Evolutionary conservation across 2,797 vertebrate genomes (phyloP), one percentile per base, ranked within the genome.

Genomic region (Cynopterus sphinx): DNA sequence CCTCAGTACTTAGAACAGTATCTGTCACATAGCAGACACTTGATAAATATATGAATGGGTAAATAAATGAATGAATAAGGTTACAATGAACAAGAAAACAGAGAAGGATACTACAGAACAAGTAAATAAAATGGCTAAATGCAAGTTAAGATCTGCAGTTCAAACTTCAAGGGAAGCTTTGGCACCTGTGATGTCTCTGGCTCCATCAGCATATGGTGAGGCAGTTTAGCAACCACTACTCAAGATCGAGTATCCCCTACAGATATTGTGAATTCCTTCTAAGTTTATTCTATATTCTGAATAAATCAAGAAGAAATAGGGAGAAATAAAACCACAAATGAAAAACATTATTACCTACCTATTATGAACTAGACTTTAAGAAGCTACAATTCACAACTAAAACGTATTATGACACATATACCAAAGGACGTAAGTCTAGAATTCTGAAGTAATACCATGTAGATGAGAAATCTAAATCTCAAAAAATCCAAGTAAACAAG

Each of bases 391-490:
- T 24, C 49, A 46, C 65, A 94, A 85, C 26, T 67, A n/a, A 89
- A 96, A 86, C 10, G 61, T 78, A 75, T 21, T 71, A 49, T 17
- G 26, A 89, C 22, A 12, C 19, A 70, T 68, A 90, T 28, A 79
- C 22, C 51, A 96, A 41, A 94, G 22, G 68, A 87, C 55, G 15
- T 59, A 96, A 94, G 36, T 9, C 70, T 79, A 81, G 28, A 95
- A 87, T 73, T 94, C 3, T 86, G 15, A 91, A 95, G 21, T 61
- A 82, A 51, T 68, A 19, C 28, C 68, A 49, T 22, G 28, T 5
- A 68, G 12, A 57, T 9, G 55, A 82, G 24, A 97, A 90, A 94
- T 43, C 41, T 82, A 46, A 82, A 82, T 92, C 6, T 83, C 49
- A 21, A 89, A 95, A 77, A 70, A 67, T 67, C 36, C 71, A 53